Percentiles rank a stretch among this genome's conserved stretches.
phyloP scores from a whole-genome alignment of 2,797 vertebrate species.

The Chelon labrosus region DNA sequence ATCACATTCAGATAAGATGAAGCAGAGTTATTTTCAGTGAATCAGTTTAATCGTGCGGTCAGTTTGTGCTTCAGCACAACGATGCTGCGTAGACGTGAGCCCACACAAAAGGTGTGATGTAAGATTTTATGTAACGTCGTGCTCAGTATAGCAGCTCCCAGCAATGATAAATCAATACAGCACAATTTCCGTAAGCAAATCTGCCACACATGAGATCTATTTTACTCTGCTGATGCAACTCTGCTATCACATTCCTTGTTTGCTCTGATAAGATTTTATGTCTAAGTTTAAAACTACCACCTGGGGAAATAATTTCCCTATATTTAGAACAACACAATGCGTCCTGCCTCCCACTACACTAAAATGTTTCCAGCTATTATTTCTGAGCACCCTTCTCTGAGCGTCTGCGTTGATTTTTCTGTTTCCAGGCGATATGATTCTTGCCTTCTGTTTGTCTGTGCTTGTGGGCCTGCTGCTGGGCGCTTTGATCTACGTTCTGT shows the following conservation, averaged over 20 bases:
- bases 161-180: conserved; percentile 64
- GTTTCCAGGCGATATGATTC: conserved; percentile 88
- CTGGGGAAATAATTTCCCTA: conserved; percentile 31
- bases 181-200: conserved; percentile 26
- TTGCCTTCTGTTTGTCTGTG: conserved; percentile 94
- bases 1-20: neutral
- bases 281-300: conserved; percentile 31
- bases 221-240: conserved; percentile 1
- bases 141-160: conserved; percentile 43
- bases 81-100: conserved; percentile 45
- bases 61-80: conserved; percentile 23
- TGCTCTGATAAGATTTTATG: conserved; percentile 15
- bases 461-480: conserved; percentile 91
- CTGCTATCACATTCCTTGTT: conserved; percentile 8
- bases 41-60: conserved; percentile 4
- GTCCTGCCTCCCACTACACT: conserved; percentile 2
- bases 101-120: conserved; percentile 66
- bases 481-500: conserved; percentile 89
- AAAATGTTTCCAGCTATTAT: conserved; percentile 28
- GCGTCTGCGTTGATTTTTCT: conserved; percentile 17
- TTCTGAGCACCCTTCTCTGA: conserved; percentile 35
- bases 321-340: conserved; percentile 37
- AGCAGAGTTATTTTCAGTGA: neutral
- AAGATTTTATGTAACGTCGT: conserved; percentile 68
- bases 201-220: conserved; percentile 15